Percentiles rank a stretch among this genome's conserved stretches.
Evolutionary conservation across 2,113 vertebrate genomes (phyloP).

Genomic region (Chloropsis cyanopogon): DNA sequence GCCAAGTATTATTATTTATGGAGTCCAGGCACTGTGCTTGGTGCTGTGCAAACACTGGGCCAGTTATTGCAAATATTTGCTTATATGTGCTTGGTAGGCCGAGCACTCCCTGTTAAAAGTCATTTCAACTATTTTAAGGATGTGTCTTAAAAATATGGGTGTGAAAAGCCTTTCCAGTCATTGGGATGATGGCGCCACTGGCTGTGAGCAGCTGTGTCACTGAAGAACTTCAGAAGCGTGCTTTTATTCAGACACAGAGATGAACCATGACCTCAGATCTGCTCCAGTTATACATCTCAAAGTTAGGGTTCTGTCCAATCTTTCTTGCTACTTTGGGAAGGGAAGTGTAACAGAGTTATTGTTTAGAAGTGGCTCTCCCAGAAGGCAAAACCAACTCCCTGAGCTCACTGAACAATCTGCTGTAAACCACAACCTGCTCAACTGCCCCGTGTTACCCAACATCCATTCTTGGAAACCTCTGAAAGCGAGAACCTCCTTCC

Average conservation of each 20-base stretch:
- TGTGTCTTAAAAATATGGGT: background rate
- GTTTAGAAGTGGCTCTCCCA: background rate
- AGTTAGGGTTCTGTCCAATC: accelerated
- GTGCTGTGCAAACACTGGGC: conserved; percentile 50
- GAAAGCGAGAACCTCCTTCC: background rate
- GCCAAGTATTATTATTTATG: conserved; percentile 63
- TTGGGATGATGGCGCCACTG: background rate
- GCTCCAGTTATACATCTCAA: background rate
- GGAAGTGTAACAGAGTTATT: background rate
- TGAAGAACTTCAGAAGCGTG: background rate
- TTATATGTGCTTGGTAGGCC: conserved; percentile 14
- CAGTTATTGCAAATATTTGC: conserved; percentile 55
- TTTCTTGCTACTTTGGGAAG: background rate
- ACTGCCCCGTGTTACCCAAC: background rate
- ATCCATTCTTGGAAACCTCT: conserved; percentile 22
- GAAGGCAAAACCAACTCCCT: background rate
- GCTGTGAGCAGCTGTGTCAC: accelerated
- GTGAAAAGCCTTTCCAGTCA: background rate
- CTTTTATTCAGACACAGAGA: background rate
- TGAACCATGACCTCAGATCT: background rate
- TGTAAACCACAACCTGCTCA: background rate
- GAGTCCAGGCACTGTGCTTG: background rate
- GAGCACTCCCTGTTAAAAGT: background rate
- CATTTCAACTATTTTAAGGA: conserved; percentile 28
- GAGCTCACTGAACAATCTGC: background rate